Conservation (phyloP, 2,888 invertebrate genomes). For the Crossocerus cetratus region DNA sequence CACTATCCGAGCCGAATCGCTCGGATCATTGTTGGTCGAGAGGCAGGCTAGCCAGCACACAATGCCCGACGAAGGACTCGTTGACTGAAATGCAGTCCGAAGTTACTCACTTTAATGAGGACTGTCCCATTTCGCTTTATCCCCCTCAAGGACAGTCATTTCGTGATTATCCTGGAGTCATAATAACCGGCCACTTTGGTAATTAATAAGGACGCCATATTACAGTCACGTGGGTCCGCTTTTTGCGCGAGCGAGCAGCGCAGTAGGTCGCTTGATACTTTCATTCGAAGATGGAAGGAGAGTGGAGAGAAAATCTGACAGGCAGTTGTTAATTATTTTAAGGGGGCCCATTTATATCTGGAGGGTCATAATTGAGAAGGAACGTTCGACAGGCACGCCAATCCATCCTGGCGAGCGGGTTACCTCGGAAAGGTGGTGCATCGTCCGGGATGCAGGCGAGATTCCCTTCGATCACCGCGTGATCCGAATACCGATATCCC, state of each 20-base stretch:
- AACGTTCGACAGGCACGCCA: conserved; percentile 44
- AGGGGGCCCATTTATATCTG: conserved; percentile 51
- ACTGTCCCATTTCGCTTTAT: background rate
- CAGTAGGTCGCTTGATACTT: background rate
- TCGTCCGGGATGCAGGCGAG: conserved; percentile 17
- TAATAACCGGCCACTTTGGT: background rate
- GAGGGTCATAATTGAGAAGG: conserved; percentile 51
- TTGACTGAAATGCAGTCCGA: background rate
- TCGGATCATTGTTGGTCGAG: background rate
- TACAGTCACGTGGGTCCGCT: background rate
- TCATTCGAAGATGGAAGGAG: conserved; percentile 20
- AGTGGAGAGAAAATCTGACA: conserved; percentile 5
- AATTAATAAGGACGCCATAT: background rate
- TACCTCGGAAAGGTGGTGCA: conserved; percentile 51
- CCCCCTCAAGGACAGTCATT: too few species aligned
- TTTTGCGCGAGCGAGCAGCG: background rate
- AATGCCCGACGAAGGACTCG: conserved; percentile 13
- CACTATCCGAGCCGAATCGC: conserved; percentile 2
- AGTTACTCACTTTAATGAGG: conserved; percentile 14
- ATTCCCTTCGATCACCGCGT: conserved; percentile 21
- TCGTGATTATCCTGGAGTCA: background rate
- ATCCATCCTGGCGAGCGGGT: conserved; percentile 47
- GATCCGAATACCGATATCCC: conserved; percentile 12
- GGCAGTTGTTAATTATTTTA: conserved; percentile 53
- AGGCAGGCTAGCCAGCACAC: conserved; percentile 6